Percentiles rank a stretch among this genome's conserved stretches.
Conservation (phyloP, 1,140 invertebrate genomes). For the Drosophila pachea region DNA sequence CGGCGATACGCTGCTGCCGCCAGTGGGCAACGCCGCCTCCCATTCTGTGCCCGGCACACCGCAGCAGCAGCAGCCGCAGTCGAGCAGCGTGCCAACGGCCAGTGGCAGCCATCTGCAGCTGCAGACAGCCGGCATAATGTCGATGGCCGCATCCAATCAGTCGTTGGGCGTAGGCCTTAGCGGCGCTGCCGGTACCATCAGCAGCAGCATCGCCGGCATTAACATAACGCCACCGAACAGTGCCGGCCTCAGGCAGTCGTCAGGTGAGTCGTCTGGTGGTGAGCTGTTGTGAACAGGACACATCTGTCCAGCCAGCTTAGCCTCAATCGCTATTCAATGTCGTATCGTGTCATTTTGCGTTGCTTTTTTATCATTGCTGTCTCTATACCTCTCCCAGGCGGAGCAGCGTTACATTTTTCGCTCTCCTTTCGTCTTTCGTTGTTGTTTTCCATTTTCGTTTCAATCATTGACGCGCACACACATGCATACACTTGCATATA, state of each 20-base stretch:
- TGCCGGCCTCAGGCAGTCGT: constrained; percentile 68
- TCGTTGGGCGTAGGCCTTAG: constrained; percentile 57
- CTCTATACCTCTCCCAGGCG: constrained; percentile 2
- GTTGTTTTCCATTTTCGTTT: constrained; percentile 17
- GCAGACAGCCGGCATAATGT: constrained; percentile 46
- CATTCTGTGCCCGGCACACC: constrained; percentile 63
- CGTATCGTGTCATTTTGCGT: constrained; percentile 23
- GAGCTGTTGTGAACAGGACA: constrained; percentile 16
- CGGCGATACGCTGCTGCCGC: constrained; percentile 46
- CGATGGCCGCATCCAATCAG: constrained; percentile 71
- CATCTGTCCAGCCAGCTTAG: constrained; percentile 14
- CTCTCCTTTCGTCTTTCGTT: constrained; percentile 31
- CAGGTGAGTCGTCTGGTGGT: constrained; percentile 63
- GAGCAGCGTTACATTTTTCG: constrained; percentile 18
- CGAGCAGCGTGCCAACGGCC: constrained; percentile 65
- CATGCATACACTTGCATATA: neutral
- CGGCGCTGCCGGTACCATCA: constrained; percentile 51
- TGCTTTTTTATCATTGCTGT: constrained; percentile 7
- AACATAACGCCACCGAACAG: constrained; percentile 75
- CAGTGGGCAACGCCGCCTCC: constrained; percentile 15
- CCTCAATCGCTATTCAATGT: constrained; percentile 43
- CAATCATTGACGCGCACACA: constrained; percentile 13
- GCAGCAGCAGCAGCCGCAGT: constrained; percentile 52
- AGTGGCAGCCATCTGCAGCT: constrained; percentile 57
- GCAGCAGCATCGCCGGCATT: constrained; percentile 61